Evolutionary conservation across 2,888 invertebrate genomes (phyloP).

Genomic region (Eristalis arbustorum): DNA sequence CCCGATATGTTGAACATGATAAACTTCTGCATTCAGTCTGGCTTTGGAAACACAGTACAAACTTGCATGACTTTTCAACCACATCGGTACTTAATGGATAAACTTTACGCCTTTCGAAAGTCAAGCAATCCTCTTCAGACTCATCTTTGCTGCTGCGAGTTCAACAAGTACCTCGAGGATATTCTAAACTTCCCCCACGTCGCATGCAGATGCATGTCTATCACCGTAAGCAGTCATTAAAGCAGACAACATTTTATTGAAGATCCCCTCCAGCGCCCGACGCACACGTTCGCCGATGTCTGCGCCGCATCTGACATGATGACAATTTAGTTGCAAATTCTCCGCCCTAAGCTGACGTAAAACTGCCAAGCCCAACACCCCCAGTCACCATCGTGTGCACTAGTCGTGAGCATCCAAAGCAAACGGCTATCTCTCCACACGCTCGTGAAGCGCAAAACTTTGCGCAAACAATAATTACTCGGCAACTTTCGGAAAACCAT

Average conservation of each 20-base stretch:
- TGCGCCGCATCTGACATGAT: not conserved
- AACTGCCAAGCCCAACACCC: not conserved
- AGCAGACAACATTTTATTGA: not conserved
- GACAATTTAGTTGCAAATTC: slow-evolving; percentile 40
- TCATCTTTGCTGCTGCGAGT: not conserved
- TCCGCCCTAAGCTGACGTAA: slow-evolving; percentile 3
- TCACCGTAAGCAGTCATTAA: not conserved
- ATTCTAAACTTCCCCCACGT: not conserved
- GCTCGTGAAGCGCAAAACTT: slow-evolving; percentile 26
- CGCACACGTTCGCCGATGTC: not conserved
- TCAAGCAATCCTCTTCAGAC: not conserved
- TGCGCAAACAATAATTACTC: slow-evolving; percentile 56
- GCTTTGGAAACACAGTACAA: too few species aligned
- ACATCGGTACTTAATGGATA: not conserved
- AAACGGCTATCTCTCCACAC: not conserved
- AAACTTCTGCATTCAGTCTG: too few species aligned
- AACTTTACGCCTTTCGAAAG: not conserved
- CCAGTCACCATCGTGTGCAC: too few species aligned
- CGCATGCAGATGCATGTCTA: not conserved
- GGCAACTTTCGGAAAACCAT: slow-evolving; percentile 59
- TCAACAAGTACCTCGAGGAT: not conserved
- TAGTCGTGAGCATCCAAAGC: slow-evolving; percentile 9
- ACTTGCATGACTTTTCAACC: not conserved
- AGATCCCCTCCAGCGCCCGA: not conserved
- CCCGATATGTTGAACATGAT: too few species aligned